These are phyloP conservation scores for Busseola fusca DNA, from an alignment of 2,888 invertebrate species.

Conservation along the genomic window DNA sequence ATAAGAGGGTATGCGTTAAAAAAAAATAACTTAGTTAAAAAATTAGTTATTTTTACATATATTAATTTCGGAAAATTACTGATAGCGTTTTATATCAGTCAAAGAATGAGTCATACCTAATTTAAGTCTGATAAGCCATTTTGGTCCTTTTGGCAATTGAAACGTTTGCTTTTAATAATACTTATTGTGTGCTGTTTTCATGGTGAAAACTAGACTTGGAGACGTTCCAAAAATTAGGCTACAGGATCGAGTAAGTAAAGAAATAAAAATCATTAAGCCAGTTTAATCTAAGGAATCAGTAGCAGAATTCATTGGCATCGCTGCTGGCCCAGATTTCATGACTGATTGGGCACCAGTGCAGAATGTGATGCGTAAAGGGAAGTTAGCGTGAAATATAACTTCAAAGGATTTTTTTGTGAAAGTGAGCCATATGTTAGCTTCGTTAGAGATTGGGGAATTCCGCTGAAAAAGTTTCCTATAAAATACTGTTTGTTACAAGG, in stretches of 20 bases:
- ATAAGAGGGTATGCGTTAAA: too few relatives aligned
- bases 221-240: neutral
- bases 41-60: too few relatives aligned
- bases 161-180: neutral
- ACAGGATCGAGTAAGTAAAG: neutral
- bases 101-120: neutral
- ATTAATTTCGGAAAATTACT: too few relatives aligned
- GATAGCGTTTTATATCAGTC: neutral
- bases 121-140: too few relatives aligned
- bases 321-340: constrained; percentile 1
- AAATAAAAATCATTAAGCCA: neutral
- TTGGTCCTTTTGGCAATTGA: neutral
- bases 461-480: constrained; percentile 15
- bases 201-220: too few relatives aligned
- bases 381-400: constrained; percentile 25
- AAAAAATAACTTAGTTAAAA: too few relatives aligned
- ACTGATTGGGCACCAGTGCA: constrained; percentile 26
- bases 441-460: constrained; percentile 39
- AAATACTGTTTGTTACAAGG: constrained; percentile 14
- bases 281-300: neutral
- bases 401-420: constrained; percentile 49
- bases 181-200: too few relatives aligned
- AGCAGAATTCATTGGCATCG: neutral
- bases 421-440: constrained; percentile 37
- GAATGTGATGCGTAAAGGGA: constrained; percentile 22